Evolutionary conservation across 1,140 invertebrate species (phyloP).

Genomic region (Dinoponera quadriceps): DNA sequence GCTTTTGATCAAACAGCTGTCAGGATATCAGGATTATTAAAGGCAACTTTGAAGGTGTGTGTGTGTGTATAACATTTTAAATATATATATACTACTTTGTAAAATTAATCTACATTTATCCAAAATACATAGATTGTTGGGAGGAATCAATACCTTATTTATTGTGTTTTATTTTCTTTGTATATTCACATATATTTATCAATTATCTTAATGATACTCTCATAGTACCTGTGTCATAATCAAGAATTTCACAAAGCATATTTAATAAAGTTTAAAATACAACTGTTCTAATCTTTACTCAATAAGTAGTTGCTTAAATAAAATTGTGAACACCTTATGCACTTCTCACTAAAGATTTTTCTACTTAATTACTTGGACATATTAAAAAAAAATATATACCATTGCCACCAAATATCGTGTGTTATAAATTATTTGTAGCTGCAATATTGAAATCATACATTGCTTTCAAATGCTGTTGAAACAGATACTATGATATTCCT

Average conservation of each 20-base stretch:
- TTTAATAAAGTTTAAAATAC: not conserved
- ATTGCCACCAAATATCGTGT: not conserved
- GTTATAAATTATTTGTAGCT: not conserved
- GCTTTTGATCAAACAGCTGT: constrained; percentile 26
- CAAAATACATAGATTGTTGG: not conserved
- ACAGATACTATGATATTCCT: not conserved
- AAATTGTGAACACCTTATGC: not conserved
- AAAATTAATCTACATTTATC: not conserved
- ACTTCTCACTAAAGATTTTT: constrained; percentile 4
- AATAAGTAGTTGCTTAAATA: constrained; percentile 13
- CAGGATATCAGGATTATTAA: constrained; percentile 30
- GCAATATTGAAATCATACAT: constrained; percentile 16
- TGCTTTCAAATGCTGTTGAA: not conserved
- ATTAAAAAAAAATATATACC: constrained; percentile 21
- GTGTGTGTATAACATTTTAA: constrained; percentile 17
- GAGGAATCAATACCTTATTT: not conserved
- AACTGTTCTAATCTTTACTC: not conserved
- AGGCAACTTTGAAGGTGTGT: constrained; percentile 50
- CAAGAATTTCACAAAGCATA: not conserved
- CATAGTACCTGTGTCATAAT: not conserved
- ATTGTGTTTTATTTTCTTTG: not conserved
- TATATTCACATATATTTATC: not conserved
- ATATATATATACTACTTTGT: constrained; percentile 7
- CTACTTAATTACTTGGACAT: not conserved
- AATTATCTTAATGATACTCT: constrained; percentile 14